Conservation (phyloP, 2,113 vertebrate species). For the Urocolius indicus region DNA sequence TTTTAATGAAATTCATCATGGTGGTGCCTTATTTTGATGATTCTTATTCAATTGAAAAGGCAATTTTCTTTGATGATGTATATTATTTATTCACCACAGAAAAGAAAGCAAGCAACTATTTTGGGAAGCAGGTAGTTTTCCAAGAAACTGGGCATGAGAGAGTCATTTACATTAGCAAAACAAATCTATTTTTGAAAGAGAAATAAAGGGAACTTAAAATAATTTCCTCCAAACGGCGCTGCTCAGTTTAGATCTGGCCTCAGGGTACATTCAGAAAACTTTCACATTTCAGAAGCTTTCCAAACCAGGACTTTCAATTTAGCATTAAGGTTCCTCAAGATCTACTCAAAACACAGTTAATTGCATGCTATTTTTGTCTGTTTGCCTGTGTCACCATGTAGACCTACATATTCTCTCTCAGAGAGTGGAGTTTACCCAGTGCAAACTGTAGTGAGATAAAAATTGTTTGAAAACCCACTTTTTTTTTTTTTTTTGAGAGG, state of each 20-base stretch:
- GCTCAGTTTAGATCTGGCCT: slow-evolving; percentile 27
- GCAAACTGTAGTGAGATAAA: background rate
- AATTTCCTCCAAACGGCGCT: background rate
- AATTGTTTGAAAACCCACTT: rapidly evolving
- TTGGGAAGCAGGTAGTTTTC: slow-evolving; percentile 36
- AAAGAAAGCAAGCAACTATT: slow-evolving; percentile 47
- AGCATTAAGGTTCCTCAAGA: background rate
- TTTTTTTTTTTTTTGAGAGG: background rate
- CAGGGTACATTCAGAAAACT: background rate
- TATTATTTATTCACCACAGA: slow-evolving; percentile 47
- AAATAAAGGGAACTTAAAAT: slow-evolving; percentile 12
- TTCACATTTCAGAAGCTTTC: background rate
- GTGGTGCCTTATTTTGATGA: slow-evolving; percentile 43
- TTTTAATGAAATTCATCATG: slow-evolving; percentile 65
- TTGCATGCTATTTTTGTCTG: background rate
- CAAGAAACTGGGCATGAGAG: slow-evolving; percentile 17
- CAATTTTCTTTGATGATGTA: slow-evolving; percentile 72
- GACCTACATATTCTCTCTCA: background rate
- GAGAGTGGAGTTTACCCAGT: background rate
- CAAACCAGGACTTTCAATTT: background rate
- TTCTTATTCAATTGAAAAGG: slow-evolving; percentile 65
- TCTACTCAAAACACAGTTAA: background rate
- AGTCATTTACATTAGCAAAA: slow-evolving; percentile 67
- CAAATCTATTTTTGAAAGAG: slow-evolving; percentile 31
- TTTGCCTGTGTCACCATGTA: background rate